phyloP scores from a whole-genome alignment of 2,888 invertebrate genomes.

The Callyntrura sp. region DNA sequence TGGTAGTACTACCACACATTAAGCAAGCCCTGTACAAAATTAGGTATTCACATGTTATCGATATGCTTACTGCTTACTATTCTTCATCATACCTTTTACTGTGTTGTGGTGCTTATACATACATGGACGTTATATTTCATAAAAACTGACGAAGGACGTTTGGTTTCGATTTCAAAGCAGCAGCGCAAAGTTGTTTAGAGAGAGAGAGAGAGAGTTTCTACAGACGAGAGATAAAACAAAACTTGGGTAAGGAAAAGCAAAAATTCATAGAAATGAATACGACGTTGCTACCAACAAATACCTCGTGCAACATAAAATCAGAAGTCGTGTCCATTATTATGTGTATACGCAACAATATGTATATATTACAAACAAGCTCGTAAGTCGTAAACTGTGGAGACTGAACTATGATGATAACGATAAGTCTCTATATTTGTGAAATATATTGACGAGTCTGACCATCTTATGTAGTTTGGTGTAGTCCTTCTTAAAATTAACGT shows the following conservation, averaged over 20 bases:
- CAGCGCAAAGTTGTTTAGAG: not conserved
- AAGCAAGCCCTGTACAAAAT: not conserved
- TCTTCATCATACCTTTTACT: not conserved
- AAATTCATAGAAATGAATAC: not conserved
- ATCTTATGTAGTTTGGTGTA: too few relatives aligned
- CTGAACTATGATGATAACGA: too few relatives aligned
- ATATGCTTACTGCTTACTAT: not conserved
- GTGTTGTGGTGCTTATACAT: not conserved
- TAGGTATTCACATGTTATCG: not conserved
- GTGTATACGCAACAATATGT: too few relatives aligned
- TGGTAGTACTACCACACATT: not conserved
- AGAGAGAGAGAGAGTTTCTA: not conserved
- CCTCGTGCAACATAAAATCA: not conserved
- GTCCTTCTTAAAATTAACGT: too few relatives aligned
- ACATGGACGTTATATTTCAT: not conserved
- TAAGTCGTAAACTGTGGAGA: too few relatives aligned
- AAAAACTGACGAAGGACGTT: conserved; percentile 11
- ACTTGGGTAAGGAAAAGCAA: conserved; percentile 6
- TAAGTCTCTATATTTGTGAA: too few relatives aligned
- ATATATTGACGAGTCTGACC: too few relatives aligned
- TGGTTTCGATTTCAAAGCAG: not conserved
- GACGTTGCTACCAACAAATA: not conserved
- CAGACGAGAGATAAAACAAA: not conserved
- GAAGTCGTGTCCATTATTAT: too few relatives aligned
- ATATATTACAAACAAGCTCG: too few relatives aligned